Base-by-base conservation (phyloP, 2,888 invertebrate genomes). In the Drosophila percnosoma region DNA sequence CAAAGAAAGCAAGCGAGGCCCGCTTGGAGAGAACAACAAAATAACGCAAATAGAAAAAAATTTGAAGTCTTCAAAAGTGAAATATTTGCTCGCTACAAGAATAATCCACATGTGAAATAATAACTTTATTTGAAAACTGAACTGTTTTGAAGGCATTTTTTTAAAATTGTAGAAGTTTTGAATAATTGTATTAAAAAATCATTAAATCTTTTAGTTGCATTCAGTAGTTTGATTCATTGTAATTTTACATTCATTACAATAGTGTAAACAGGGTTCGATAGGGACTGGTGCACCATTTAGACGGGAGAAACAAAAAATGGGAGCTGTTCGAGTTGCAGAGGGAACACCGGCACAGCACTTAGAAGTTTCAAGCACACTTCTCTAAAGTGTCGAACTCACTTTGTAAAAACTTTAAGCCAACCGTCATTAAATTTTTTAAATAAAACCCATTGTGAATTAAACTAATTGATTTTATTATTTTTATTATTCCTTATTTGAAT, bases 21-120 rank as follows among this genome's bases (percentile, higher is more conserved):
- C 0, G 95, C 96, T 1, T 98, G 97, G 97, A 94, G 98, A 51
- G 97, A 97, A 92, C 95, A 96, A 69, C 97, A 98, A 90, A 98
- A 98, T 93, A 96, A 95, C 85, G 94, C 95, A 79, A 98, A 98
- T 92, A 93, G 97, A 62, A 96, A 96, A 84, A 95, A 96, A 84
- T 97, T 98, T 90, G 96, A 97, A 83, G 95, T 95, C 0, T 97
- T 97, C 93, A 97, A 97, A 92, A 94, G 95, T 72, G 97, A 98
- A 93, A 95, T 98, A 40, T 96, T 96, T 87, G 96, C 96, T 3
- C 94, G 95, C 48, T 97, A 97, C 90, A 90, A 86, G 74, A 91
- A 87, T 49, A 80, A 87, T 51, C 88, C 86, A 57, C 75, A 79
- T 29, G 52, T 75, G 15, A 66, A 75, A 76, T 33, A 65, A 38